Evolutionary conservation across 1,140 invertebrate species (phyloP), one percentile per base, ranked within the genome.

Genomic region (Drosophila sp.): DNA sequence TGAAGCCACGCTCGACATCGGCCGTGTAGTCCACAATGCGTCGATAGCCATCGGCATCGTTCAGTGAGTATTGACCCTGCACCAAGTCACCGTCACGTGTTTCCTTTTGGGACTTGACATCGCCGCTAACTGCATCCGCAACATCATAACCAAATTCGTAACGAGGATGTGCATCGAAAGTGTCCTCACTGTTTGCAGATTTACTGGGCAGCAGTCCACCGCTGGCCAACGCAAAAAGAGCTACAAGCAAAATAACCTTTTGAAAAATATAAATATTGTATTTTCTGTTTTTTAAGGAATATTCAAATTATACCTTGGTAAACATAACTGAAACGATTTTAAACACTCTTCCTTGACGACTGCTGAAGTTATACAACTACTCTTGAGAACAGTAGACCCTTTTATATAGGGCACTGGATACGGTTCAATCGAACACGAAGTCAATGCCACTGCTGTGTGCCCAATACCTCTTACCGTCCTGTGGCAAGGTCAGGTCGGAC

Each of bases 101-200:
- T 81, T 94, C 94, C 75, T 92, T 90, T 66, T 94, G 93, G n/a
- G 91, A 92, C 89, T 94, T 94, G 53, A 92, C 91, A 80, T 94
- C 94, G 7, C 94, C 93, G 46, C 93, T 94, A 54, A 90, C 86
- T 4, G 92, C 86, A 80, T 94, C 93, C 72, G 93, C 90, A 1
- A 94, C 91, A 69, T 92, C 91, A 53, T 93, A 93, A 25, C 80
- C 91, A 79, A 94, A 96, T 90, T 87, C 83, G 82, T 94, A 94
- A 61, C 93, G 92, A 7, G 89, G 81, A 76, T 87, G 92, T 40
- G 92, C 89, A 65, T 91, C 84, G 13, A 64, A 80, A 87, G 78
- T 75, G 16, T 78, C 80, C 16, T 79, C 78, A 34, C 34, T 76
- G 38, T 38, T 51, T 2, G 53, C 45, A 0, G 45, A 18, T 11